A percentile compares a stretch with the other conserved stretches of the same genome.
Conservation (phyloP, 2,113 vertebrate species). For the Sminthopsis crassicaudata region DNA sequence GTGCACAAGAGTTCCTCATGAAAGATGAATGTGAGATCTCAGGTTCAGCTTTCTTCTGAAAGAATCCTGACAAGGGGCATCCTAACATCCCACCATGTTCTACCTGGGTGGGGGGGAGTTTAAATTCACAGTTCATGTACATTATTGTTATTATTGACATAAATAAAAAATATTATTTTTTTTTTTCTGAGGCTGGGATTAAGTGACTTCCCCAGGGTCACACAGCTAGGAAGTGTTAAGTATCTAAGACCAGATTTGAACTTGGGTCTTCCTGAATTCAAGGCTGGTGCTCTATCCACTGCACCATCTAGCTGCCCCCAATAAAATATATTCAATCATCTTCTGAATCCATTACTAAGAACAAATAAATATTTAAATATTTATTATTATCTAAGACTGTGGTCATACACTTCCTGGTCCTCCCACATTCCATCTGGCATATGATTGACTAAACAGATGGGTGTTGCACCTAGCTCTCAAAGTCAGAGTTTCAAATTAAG, state of each 20-base stretch:
- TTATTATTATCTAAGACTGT: conserved; percentile 71
- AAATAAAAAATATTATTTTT: conserved; percentile 62
- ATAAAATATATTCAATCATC: conserved; percentile 62
- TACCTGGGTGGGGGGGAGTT: background rate
- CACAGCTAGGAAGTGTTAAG: too few relatives aligned
- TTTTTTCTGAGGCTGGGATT: too few relatives aligned
- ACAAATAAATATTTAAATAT: conserved; percentile 74
- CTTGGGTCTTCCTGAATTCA: too few relatives aligned
- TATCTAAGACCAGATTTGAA: too few relatives aligned
- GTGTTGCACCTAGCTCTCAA: conserved; percentile 49
- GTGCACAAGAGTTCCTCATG: background rate
- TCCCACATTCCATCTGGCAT: conserved; percentile 66
- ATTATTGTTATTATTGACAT: conserved; percentile 58
- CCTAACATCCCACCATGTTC: background rate
- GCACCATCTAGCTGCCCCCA: too few relatives aligned
- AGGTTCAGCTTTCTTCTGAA: background rate
- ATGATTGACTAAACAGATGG: conserved; percentile 66
- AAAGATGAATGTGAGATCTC: background rate
- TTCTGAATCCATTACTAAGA: conserved; percentile 68
- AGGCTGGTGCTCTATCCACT: too few relatives aligned
- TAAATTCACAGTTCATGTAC: background rate
- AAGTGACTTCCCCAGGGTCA: too few relatives aligned
- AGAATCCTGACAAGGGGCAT: background rate
- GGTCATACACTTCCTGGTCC: conserved; percentile 69
- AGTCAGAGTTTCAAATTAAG: conserved; percentile 48